phyloP scores from a whole-genome alignment of 2,113 vertebrate species.

The Halichoerus grypus region DNA sequence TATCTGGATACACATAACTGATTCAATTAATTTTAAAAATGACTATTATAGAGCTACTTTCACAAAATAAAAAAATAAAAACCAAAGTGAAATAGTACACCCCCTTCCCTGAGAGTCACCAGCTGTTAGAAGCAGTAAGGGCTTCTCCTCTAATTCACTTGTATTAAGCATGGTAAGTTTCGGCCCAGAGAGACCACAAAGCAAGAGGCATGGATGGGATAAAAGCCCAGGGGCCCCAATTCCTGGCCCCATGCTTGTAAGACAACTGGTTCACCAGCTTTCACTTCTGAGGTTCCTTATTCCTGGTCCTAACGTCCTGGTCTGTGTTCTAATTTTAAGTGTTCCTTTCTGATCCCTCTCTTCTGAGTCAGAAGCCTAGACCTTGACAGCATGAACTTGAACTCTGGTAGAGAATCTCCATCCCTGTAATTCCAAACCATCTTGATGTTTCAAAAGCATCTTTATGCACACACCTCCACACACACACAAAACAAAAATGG shows the following conservation, averaged over 20 bases:
- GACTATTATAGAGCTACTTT: neutral
- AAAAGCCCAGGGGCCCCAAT: neutral
- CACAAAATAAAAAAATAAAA: neutral
- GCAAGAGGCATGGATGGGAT: neutral
- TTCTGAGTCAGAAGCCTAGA: neutral
- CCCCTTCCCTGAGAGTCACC: neutral
- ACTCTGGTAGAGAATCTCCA: neutral
- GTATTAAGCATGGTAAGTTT: neutral
- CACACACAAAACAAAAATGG: neutral
- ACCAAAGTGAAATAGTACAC: neutral
- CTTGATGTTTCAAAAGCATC: neutral
- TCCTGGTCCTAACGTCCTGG: neutral
- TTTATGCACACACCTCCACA: no score
- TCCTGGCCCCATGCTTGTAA: neutral
- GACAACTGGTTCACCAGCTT: neutral
- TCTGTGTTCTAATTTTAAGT: neutral
- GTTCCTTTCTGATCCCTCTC: neutral
- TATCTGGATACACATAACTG: neutral
- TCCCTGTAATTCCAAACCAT: neutral
- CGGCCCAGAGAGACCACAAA: neutral
- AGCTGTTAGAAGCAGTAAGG: neutral
- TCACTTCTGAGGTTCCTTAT: neutral
- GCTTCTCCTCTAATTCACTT: neutral
- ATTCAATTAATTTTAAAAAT: neutral
- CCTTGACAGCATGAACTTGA: neutral